A percentile compares a stretch with the other conserved stretches of the same genome.
Conservation (phyloP, 2,113 vertebrate genomes). For the Corythoichthys intestinalis region DNA sequence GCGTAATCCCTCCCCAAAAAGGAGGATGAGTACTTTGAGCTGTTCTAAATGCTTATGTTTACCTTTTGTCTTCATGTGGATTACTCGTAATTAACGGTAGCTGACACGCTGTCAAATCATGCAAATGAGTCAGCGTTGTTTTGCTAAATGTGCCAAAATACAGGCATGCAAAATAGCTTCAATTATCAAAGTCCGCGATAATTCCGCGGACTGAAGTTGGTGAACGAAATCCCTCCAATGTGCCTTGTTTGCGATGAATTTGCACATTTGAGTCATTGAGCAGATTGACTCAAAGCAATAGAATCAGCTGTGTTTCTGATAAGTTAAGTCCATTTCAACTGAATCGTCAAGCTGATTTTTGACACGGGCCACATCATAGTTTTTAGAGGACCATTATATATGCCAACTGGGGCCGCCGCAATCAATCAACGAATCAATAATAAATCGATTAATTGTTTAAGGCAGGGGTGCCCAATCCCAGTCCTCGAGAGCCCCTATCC, state of each 20-base stretch:
- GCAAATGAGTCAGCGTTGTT: conserved; percentile 8
- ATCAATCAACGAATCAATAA: too few species aligned
- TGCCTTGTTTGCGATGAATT: not conserved
- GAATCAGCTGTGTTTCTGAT: not conserved
- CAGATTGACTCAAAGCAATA: too few species aligned
- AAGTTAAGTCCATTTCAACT: not conserved
- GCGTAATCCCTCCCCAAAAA: conserved; percentile 2
- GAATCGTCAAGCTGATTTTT: too few species aligned
- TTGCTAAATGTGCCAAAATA: not conserved
- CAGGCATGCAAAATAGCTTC: conserved; percentile 2
- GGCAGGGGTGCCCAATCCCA: too few species aligned
- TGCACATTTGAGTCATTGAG: conserved; percentile 9
- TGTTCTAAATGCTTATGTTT: conserved; percentile 47
- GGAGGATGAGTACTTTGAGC: conserved; percentile 22
- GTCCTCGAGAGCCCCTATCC: too few species aligned
- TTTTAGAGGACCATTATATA: too few species aligned
- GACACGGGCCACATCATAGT: too few species aligned
- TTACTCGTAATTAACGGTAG: conserved; percentile 60
- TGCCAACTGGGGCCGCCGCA: too few species aligned
- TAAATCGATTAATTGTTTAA: too few species aligned
- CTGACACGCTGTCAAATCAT: conserved; percentile 41
- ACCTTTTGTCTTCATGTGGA: conserved; percentile 64
- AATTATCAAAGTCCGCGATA: not conserved
- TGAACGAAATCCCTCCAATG: not conserved
- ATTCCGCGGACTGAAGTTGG: not conserved